A percentile compares a stretch with the other conserved stretches of the same genome.
These are phyloP conservation scores for Chascanopsetta lugubris DNA, from an alignment of 2,113 vertebrate species.

Conservation along the genomic window DNA sequence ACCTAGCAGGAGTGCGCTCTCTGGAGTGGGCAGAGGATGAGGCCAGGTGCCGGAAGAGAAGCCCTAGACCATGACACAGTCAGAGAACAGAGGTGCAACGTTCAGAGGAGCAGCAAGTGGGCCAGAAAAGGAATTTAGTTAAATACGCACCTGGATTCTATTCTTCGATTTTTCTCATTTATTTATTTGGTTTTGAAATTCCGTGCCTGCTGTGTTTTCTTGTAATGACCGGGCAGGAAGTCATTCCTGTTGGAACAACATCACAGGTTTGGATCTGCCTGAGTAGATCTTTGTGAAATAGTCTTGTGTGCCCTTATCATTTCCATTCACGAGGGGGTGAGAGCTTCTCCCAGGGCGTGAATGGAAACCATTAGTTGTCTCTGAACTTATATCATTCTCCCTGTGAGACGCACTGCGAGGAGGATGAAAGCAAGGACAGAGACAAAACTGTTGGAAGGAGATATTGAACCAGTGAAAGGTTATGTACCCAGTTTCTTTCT, in stretches of 20 bases:
- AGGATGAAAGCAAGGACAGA: neutral
- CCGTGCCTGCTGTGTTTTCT: neutral
- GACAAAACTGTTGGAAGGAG: neutral
- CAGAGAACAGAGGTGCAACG: neutral
- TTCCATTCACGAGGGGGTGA: neutral
- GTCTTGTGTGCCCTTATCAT: no score
- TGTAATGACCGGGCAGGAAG: neutral
- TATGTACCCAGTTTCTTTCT: neutral
- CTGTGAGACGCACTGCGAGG: neutral
- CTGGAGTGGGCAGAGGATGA: neutral
- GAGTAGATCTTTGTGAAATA: no score
- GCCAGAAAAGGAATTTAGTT: neutral
- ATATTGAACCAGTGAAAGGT: neutral
- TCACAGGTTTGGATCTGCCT: neutral
- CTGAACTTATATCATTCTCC: neutral
- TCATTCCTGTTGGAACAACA: neutral
- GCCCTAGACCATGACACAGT: conserved; percentile 5
- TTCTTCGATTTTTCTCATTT: no score
- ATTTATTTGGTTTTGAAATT: neutral
- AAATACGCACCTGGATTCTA: neutral
- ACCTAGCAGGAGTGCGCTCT: neutral
- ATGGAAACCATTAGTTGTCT: no score
- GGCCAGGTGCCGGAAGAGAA: conserved; percentile 24
- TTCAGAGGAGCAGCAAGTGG: conserved; percentile 9
- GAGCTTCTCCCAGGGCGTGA: no score